Conservation (phyloP, 2,113 vertebrate species). For the Ciconia stormi region DNA sequence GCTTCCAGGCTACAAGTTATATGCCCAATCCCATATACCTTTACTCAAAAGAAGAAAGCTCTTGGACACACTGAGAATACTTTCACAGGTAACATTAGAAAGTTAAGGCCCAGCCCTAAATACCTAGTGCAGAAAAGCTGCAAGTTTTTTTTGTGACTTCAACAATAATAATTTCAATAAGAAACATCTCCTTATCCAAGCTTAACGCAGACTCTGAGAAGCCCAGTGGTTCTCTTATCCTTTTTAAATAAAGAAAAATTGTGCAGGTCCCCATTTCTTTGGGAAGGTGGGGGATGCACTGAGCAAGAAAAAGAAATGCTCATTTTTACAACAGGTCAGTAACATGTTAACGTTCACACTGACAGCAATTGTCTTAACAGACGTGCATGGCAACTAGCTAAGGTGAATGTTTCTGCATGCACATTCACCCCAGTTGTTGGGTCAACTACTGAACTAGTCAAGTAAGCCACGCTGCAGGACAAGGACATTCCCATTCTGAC, state of each 20-base stretch:
- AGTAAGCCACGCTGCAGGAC: background rate
- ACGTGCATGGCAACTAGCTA: background rate
- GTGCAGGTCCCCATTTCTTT: background rate
- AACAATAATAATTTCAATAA: background rate
- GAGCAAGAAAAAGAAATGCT: background rate
- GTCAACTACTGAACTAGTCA: background rate
- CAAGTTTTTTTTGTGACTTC: background rate
- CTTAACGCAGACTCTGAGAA: background rate
- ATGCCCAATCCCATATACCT: rapidly evolving
- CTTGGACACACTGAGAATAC: background rate
- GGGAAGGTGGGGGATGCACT: background rate
- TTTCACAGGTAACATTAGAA: background rate
- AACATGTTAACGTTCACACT: background rate
- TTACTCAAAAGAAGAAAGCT: rapidly evolving
- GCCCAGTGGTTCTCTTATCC: background rate
- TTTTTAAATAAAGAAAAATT: background rate
- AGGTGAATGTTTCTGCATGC: background rate
- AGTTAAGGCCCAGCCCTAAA: background rate
- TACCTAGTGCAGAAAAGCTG: background rate
- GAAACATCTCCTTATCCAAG: background rate
- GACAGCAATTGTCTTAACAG: background rate
- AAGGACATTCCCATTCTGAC: background rate
- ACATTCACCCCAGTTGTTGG: background rate
- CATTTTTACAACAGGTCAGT: background rate
- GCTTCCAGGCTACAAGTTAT: rapidly evolving